Percentiles rank a stretch among this genome's conserved stretches.
These are phyloP conservation scores for Oenanthe melanoleuca DNA, from an alignment of 2,113 vertebrate species.

Conservation along the genomic window DNA sequence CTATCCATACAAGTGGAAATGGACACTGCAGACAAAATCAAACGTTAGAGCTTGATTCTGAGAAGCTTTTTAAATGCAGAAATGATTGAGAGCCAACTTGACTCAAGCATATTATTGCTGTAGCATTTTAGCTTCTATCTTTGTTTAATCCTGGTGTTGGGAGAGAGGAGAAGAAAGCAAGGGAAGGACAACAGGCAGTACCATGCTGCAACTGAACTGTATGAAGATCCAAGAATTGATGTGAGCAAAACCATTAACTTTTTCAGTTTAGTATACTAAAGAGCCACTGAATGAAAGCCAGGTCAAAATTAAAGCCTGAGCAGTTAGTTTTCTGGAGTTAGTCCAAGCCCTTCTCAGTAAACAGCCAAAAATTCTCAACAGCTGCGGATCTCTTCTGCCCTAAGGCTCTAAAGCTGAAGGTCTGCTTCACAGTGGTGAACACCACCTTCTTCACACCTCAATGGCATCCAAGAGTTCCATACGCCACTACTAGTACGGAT, in stretches of 20 bases:
- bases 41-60: neutral
- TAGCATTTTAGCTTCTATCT: neutral
- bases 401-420: neutral
- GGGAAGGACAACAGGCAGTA: neutral
- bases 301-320: neutral
- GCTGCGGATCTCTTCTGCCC: neutral
- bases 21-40: neutral
- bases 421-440: neutral
- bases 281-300: neutral
- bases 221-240: neutral
- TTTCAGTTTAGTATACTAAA: neutral
- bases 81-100: neutral
- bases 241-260: neutral
- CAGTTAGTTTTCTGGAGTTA: neutral
- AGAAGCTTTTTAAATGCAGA: neutral
- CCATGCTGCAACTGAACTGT: neutral
- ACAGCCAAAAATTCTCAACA: neutral
- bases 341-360: neutral
- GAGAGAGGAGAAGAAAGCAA: neutral
- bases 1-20: neutral
- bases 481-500: neutral
- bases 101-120: neutral
- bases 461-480: neutral
- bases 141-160: neutral
- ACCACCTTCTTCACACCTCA: neutral